Percentiles rank a stretch among this genome's conserved stretches.
Conservation (phyloP, 2,797 vertebrate genomes). For the Jordanella pulchra region DNA sequence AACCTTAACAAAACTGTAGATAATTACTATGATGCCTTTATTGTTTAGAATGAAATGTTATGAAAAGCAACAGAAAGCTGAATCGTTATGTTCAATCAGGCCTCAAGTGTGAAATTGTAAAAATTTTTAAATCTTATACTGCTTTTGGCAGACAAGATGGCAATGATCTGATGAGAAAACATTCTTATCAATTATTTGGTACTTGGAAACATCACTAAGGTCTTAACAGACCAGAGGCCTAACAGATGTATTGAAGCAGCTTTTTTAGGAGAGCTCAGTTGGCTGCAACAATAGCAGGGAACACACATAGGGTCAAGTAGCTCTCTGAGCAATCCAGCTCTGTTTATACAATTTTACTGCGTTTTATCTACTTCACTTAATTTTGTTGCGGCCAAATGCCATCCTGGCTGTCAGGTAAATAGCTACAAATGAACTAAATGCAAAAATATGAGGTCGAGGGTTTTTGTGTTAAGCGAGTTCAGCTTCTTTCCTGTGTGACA, state of each 20-base stretch:
- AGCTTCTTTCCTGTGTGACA: constrained; percentile 8
- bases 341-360: neutral
- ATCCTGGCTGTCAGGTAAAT: constrained; percentile 2
- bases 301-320: neutral
- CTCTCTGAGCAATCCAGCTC: neutral
- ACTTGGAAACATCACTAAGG: neutral
- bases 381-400: constrained; percentile 17
- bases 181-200: neutral
- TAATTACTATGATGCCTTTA: neutral
- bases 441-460: constrained; percentile 23
- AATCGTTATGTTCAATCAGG: neutral
- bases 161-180: neutral
- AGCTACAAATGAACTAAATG: constrained; percentile 27
- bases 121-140: neutral
- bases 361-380: neutral
- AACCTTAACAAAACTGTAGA: neutral
- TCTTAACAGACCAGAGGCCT: neutral
- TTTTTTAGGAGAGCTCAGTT: neutral
- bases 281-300: neutral
- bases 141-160: neutral
- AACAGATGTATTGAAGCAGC: neutral
- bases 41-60: neutral
- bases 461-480: neutral
- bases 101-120: neutral
- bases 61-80: neutral